phyloP scores from a whole-genome alignment of 1,140 invertebrate genomes.

The Euura lappo region DNA sequence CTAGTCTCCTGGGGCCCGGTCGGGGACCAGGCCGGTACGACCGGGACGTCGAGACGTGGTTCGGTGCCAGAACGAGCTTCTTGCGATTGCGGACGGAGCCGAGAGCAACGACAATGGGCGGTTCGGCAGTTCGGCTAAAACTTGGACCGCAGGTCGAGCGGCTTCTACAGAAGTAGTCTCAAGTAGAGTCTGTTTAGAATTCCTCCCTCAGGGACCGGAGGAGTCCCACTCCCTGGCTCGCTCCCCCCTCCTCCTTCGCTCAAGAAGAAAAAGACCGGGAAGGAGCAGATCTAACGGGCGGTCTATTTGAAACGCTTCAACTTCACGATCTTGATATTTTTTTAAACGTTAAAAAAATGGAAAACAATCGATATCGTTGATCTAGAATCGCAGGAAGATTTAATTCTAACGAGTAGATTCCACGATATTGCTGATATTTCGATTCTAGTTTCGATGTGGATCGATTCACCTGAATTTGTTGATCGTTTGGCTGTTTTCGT shows the following conservation, averaged over 20 bases:
- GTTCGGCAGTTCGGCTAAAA: not conserved
- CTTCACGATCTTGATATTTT: too few species aligned
- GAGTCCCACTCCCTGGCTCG: not conserved
- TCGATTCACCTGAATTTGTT: too few species aligned
- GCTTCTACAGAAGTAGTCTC: conserved; percentile 13
- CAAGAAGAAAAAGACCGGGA: not conserved
- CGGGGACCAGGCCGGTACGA: too few species aligned
- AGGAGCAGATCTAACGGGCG: not conserved
- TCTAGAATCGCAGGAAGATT: too few species aligned
- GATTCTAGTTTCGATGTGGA: not conserved
- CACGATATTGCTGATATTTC: too few species aligned
- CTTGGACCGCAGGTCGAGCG: not conserved
- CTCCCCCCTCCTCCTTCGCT: not conserved
- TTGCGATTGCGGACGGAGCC: not conserved
- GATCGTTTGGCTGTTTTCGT: too few species aligned
- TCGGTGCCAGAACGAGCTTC: not conserved
- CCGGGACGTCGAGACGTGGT: too few species aligned
- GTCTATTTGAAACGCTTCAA: too few species aligned
- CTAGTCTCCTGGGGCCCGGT: not conserved
- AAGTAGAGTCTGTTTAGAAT: conserved; percentile 16
- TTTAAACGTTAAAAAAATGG: too few species aligned
- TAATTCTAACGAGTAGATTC: too few species aligned
- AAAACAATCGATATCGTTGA: too few species aligned
- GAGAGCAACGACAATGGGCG: not conserved
- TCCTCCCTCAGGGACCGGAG: conserved; percentile 11